Conservation (phyloP, 2,113 vertebrate species). For the Argyrosomus japonicus region DNA sequence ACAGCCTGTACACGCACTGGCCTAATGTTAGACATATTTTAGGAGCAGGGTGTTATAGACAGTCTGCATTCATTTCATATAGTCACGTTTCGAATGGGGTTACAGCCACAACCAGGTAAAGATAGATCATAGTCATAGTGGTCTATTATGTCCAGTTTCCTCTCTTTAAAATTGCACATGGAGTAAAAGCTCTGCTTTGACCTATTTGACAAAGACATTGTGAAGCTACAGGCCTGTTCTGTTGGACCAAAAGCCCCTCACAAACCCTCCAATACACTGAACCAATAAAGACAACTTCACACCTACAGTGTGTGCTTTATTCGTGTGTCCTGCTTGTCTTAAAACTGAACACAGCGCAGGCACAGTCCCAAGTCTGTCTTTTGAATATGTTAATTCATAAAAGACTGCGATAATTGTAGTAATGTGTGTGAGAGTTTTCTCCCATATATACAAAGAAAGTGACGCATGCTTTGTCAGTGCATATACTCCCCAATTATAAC, state of each 20-base stretch:
- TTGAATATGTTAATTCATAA: background rate
- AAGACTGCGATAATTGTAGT: background rate
- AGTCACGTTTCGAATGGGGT: background rate
- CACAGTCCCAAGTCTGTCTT: background rate
- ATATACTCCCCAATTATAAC: constrained; percentile 58
- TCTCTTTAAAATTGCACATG: background rate
- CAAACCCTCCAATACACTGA: background rate
- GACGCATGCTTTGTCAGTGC: constrained; percentile 38
- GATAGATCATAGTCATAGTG: background rate
- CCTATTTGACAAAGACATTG: background rate
- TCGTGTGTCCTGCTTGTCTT: background rate
- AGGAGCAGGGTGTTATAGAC: background rate
- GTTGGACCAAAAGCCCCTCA: background rate
- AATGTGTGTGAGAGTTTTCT: constrained; percentile 15
- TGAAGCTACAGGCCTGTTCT: constrained; percentile 21
- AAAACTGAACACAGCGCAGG: background rate
- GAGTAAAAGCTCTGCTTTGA: background rate
- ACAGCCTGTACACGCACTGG: background rate
- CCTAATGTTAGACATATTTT: background rate
- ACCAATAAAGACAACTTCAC: constrained; percentile 25
- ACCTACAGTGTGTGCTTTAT: background rate
- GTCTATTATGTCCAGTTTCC: background rate
- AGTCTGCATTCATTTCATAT: background rate
- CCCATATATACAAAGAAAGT: constrained; percentile 51
- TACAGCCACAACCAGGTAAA: background rate